Percentiles rank a stretch among this genome's conserved stretches.
Evolutionary conservation across 2,888 invertebrate species (phyloP).

Genomic region (Lamellibrachia columna): DNA sequence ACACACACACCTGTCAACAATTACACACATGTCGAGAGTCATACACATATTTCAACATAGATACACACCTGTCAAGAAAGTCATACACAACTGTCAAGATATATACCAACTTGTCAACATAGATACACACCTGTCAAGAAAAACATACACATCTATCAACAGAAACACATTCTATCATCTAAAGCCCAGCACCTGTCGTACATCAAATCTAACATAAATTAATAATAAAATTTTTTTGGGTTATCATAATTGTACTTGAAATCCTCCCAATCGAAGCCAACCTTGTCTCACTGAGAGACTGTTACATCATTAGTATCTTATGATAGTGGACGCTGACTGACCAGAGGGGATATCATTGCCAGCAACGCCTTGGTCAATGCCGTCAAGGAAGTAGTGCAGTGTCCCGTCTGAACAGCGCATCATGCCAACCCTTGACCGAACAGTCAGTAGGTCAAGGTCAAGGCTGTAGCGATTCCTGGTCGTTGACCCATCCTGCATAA

Average conservation of each 20-base stretch:
- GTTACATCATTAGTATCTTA: neutral
- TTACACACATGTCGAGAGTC: neutral
- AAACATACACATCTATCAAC: neutral
- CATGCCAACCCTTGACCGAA: slow-evolving; percentile 85
- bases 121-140: neutral
- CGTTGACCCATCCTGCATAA: slow-evolving; percentile 89
- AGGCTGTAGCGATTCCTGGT: slow-evolving; percentile 85
- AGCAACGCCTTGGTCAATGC: slow-evolving; percentile 61
- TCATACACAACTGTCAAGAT: neutral
- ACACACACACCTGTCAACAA: neutral
- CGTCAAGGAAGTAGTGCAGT: slow-evolving; percentile 62
- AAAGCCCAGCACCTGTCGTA: neutral
- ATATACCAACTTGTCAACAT: neutral
- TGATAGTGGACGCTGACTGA: slow-evolving; percentile 34
- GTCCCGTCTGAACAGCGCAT: slow-evolving; percentile 86
- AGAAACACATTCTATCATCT: neutral
- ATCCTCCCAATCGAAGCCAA: neutral
- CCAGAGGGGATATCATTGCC: slow-evolving; percentile 58
- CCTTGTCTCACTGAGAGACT: neutral
- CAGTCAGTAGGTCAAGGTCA: slow-evolving; percentile 83
- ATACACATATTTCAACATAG: neutral
- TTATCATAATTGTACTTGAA: too few relatives aligned
- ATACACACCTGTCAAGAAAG: neutral
- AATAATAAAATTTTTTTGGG: too few relatives aligned
- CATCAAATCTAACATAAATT: too few relatives aligned